phyloP scores from a whole-genome alignment of 2,888 invertebrate genomes.

The Ochropacha duplaris region DNA sequence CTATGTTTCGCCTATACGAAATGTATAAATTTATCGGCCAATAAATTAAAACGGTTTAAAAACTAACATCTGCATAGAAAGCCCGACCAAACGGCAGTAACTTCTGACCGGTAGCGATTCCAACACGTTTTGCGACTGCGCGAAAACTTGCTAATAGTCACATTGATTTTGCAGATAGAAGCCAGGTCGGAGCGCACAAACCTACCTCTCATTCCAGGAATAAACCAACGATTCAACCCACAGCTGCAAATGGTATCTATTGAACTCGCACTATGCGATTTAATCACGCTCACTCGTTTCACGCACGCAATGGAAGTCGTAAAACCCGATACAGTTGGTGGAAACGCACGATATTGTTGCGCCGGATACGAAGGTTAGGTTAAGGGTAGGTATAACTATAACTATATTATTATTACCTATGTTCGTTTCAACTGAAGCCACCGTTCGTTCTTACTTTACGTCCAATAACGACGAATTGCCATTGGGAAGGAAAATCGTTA shows the following conservation, averaged over 20 bases:
- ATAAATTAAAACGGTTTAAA: constrained; percentile 1
- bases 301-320: constrained; percentile 50
- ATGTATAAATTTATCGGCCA: background rate
- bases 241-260: constrained; percentile 40
- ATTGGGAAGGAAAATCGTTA: constrained; percentile 68
- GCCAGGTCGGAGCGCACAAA: constrained; percentile 78
- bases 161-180: constrained; percentile 84
- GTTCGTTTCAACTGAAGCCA: constrained; percentile 65
- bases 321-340: constrained; percentile 29
- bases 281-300: constrained; percentile 23
- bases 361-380: constrained; percentile 44
- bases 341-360: constrained; percentile 24
- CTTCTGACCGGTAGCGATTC: constrained; percentile 69
- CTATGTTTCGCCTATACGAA: background rate
- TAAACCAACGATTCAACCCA: constrained; percentile 37
- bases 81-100: constrained; percentile 40
- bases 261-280: constrained; percentile 29
- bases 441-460: constrained; percentile 65
- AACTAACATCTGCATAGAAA: constrained; percentile 47
- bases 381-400: constrained; percentile 70
- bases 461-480: constrained; percentile 71
- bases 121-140: constrained; percentile 76
- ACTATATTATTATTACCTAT: constrained; percentile 73
- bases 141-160: constrained; percentile 82
- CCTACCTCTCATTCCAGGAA: constrained; percentile 62